A percentile compares a stretch with the other conserved stretches of the same genome.
phyloP scores from a whole-genome alignment of 1,140 invertebrate genomes.

The Drosophila orosa region DNA sequence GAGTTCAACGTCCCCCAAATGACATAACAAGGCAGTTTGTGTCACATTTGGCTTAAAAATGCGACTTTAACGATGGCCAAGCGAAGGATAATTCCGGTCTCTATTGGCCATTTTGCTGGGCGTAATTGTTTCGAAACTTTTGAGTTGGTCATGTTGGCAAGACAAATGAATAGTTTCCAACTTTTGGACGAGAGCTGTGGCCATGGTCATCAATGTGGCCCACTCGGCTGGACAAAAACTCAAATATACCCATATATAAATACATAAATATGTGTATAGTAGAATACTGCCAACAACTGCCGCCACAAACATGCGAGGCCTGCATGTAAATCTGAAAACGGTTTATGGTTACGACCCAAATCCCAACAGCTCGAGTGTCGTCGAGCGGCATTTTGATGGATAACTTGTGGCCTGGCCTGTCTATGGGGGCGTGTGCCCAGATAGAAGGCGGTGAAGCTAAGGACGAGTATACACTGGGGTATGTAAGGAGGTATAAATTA shows the following conservation, averaged over 20 bases:
- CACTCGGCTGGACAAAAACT: conserved; percentile 1
- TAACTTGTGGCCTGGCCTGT: conserved; percentile 69
- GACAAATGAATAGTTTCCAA: conserved; percentile 70
- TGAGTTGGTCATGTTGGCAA: conserved; percentile 49
- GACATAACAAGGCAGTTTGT: conserved; percentile 75
- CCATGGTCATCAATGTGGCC: conserved; percentile 15
- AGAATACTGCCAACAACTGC: conserved; percentile 37
- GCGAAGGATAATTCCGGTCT: conserved; percentile 13
- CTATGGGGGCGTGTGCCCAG: conserved; percentile 16
- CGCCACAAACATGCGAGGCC: conserved; percentile 52
- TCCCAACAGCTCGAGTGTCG: conserved; percentile 66
- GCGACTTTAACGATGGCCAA: conserved; percentile 73
- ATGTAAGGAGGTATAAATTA: neutral
- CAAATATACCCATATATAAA: neutral
- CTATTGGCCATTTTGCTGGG: conserved; percentile 55
- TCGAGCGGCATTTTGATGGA: conserved; percentile 69
- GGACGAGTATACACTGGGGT: conserved; percentile 8
- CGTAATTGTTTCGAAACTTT: conserved; percentile 74
- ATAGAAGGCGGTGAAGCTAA: conserved; percentile 5
- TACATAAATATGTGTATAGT: neutral
- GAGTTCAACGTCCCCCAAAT: conserved; percentile 72
- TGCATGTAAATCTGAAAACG: conserved; percentile 77
- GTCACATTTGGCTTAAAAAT: conserved; percentile 77
- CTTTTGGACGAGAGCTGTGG: conserved; percentile 14
- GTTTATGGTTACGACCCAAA: conserved; percentile 73